Conservation (phyloP, 2,797 vertebrate genomes). For the Phylloscopus collybita region DNA sequence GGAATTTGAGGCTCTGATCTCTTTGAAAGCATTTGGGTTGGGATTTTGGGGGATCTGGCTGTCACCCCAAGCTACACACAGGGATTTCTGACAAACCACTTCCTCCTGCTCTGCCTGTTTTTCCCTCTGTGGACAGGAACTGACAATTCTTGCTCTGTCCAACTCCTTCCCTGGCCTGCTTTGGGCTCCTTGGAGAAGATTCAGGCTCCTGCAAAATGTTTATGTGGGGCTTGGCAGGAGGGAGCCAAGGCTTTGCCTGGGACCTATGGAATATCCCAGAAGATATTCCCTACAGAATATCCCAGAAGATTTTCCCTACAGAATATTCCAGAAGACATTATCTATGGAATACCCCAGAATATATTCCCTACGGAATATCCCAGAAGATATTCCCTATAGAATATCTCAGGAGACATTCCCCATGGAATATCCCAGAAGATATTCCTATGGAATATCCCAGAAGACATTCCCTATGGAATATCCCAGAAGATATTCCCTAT, state of each 20-base stretch:
- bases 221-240: not conserved
- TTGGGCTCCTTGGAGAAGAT: constrained; percentile 4
- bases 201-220: not conserved
- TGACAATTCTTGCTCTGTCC: not conserved
- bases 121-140: not conserved
- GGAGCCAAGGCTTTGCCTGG: not conserved
- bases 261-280: not conserved
- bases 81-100: not conserved
- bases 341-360: no score
- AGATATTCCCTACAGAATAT: not conserved
- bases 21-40: not conserved
- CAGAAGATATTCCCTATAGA: no score
- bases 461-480: not conserved
- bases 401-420: no score
- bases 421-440: no score
- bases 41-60: not conserved
- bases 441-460: not conserved
- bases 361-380: not conserved
- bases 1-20: not conserved
- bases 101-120: not conserved
- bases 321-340: not conserved
- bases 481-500: not conserved
- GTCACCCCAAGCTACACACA: not conserved
- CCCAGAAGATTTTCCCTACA: not conserved
- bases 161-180: not conserved